Conservation (phyloP, 1,140 invertebrate species). For the Penaeus japonicus region DNA sequence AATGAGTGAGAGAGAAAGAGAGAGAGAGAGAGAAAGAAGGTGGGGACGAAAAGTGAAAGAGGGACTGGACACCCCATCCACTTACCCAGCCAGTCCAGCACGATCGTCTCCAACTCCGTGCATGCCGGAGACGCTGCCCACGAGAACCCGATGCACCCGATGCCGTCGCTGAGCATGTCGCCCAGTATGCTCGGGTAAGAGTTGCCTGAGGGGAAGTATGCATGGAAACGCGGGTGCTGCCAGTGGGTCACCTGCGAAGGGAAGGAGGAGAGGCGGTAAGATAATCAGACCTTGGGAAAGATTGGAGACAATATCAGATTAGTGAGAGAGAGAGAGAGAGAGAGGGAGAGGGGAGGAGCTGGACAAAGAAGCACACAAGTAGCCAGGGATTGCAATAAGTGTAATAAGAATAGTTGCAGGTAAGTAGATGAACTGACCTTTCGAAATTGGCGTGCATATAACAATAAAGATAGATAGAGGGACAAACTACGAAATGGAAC, state of each 20-base stretch:
- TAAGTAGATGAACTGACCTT: too few species aligned
- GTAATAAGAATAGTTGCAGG: too few species aligned
- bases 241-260: constrained; percentile 86
- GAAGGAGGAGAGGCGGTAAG: constrained; percentile 62
- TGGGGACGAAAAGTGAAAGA: not conserved
- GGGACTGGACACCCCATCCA: not conserved
- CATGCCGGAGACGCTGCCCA: constrained; percentile 98
- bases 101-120: constrained; percentile 96
- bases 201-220: constrained; percentile 98
- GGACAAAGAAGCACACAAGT: not conserved
- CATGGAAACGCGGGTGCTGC: constrained; percentile 99
- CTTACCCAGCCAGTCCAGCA: constrained; percentile 95
- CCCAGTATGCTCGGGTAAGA: constrained; percentile 96
- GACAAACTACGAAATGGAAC: too few species aligned
- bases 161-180: constrained; percentile 95
- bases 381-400: too few species aligned
- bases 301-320: constrained; percentile 88
- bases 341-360: not conserved
- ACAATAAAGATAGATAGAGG: too few species aligned
- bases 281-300: constrained; percentile 97
- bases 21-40: not conserved
- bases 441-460: too few species aligned
- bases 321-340: not conserved
- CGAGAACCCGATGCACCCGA: constrained; percentile 98
- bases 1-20: not conserved